phyloP scores from a whole-genome alignment of 2,888 invertebrate genomes.

The Beris morrisii region DNA sequence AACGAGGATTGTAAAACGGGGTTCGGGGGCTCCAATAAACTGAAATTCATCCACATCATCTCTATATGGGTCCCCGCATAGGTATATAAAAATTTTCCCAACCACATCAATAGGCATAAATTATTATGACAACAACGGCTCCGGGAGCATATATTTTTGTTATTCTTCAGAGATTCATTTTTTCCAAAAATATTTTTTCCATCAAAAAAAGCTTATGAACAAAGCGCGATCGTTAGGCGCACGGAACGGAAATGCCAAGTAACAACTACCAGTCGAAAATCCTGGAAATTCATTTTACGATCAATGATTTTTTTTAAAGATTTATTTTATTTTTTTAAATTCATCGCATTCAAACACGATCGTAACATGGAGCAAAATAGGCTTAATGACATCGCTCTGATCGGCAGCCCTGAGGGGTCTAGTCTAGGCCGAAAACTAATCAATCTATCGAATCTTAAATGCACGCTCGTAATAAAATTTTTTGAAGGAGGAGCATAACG shows the following conservation, averaged over 20 bases:
- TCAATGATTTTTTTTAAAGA: background rate
- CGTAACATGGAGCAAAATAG: too few relatives aligned
- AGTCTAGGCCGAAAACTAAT: too few relatives aligned
- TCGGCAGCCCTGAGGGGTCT: too few relatives aligned
- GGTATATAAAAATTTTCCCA: constrained; percentile 4
- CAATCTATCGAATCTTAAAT: too few relatives aligned
- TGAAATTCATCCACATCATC: constrained; percentile 26
- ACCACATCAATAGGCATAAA: constrained; percentile 27
- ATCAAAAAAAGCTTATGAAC: constrained; percentile 18
- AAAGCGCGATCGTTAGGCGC: constrained; percentile 23
- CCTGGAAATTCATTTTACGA: constrained; percentile 28
- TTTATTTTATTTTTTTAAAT: too few relatives aligned
- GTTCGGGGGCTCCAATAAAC: constrained; percentile 23
- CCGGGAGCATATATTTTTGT: too few relatives aligned
- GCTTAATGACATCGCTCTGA: too few relatives aligned
- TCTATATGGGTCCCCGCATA: constrained; percentile 2
- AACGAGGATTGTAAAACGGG: too few relatives aligned
- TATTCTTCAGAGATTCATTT: too few relatives aligned
- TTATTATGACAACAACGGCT: constrained; percentile 21
- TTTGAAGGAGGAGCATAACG: background rate
- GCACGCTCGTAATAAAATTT: background rate
- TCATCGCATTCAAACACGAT: too few relatives aligned
- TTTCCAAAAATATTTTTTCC: background rate
- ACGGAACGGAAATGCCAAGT: constrained; percentile 27
- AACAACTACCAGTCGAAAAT: constrained; percentile 17